Base-by-base conservation (phyloP, 2,797 vertebrate genomes). In the Anas capensis region DNA sequence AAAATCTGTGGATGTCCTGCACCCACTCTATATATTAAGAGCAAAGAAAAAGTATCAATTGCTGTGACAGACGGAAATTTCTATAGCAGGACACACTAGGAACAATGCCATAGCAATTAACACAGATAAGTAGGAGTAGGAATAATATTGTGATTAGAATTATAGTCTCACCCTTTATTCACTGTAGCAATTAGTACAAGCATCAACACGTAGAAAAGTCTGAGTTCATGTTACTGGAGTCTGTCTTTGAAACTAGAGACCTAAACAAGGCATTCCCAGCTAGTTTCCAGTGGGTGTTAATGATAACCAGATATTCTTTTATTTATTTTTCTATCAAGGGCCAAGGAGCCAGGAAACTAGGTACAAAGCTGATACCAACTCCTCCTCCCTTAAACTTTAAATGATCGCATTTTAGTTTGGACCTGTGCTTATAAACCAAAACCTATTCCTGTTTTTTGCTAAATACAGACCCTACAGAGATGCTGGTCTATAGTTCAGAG, bases 71-170 rank as follows among this genome's bases (percentile, higher is more conserved):
- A 2, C 77, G 20, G 11, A 13, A 79, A 68, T 81, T 82, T 82
- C 24, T 36, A 4, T 3, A 80, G n/a, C 0, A 1, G 42, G 34
- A 42, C 33, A 26, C 7, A 8, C 3, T 23, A 65, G 54, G 62
- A 95, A 11, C 19, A 56, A 29, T 8, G 21, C 13, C 10, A 1
- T n/a, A 58, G 20, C n/a, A 84, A 14, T 13, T 34, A 57, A 48
- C 34, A 54, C 20, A n/a, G 36, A 8, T 48, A 72, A 54, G 34
- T 11, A 85, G 36, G 19, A 88, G 79, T 3, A 75, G 8, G 29
- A 87, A 76, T 56, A 40, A 62, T 27, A 62, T 3, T 68, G 11
- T 57, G 27, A 46, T 66, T 56, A 69, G 20, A 78, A 72, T 60
- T 51, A 64, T 38, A 42, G 23, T 53, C 8, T 72, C 48, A 33